Evolutionary conservation across 2,797 vertebrate species (phyloP).

Genomic region (Uromys caudimaculatus): DNA sequence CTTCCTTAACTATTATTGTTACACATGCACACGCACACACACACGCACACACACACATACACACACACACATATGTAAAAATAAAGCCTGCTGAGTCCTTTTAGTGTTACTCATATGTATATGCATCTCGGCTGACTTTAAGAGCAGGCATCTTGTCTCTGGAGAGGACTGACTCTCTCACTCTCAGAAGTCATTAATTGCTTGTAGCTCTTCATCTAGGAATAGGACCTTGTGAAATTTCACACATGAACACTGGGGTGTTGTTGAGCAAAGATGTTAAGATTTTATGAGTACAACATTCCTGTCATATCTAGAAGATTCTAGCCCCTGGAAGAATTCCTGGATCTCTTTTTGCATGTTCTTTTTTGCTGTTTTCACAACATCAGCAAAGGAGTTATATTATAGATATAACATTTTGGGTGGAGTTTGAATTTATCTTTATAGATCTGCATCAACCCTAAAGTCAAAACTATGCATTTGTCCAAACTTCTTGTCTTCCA

Average conservation of each 20-base stretch:
- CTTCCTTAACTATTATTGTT: neutral
- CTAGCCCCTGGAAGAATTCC: neutral
- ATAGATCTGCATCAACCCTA: neutral
- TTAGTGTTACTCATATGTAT: neutral
- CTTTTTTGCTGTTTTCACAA: neutral
- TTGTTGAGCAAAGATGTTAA: neutral
- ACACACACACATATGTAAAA: neutral
- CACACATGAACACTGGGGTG: neutral
- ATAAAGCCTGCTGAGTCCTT: neutral
- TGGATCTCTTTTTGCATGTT: neutral
- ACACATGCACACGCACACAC: no score
- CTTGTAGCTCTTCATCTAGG: neutral
- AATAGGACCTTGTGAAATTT: neutral
- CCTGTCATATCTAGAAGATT: neutral
- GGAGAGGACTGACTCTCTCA: neutral
- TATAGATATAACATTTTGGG: neutral
- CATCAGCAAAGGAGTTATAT: neutral
- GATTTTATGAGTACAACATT: neutral
- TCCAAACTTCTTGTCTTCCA: neutral
- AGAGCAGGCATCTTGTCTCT: neutral
- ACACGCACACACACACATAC: neutral
- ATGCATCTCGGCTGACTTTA: neutral
- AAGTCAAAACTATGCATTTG: neutral
- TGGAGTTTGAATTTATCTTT: neutral
- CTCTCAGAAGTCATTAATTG: neutral